These are phyloP conservation scores for Drosophila borborema DNA, from an alignment of 2,888 invertebrate genomes.

Conservation along the genomic window DNA sequence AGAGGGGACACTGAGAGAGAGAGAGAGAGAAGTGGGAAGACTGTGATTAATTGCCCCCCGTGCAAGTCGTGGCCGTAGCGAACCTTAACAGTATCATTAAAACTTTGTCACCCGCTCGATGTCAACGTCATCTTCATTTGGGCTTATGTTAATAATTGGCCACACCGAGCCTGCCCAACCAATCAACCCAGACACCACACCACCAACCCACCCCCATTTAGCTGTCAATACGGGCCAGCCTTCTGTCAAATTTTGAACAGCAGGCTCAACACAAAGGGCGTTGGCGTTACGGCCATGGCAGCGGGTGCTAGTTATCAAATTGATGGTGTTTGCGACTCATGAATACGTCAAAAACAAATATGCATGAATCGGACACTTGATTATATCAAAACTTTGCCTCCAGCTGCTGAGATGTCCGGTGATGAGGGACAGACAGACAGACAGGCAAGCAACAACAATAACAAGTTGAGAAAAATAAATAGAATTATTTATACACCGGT, in stretches of 20 bases:
- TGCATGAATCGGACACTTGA: conserved; percentile 69
- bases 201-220: not conserved
- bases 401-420: conserved; percentile 21
- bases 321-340: conserved; percentile 73
- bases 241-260: conserved; percentile 62
- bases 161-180: too few relatives aligned
- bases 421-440: conserved; percentile 27
- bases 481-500: conserved; percentile 17
- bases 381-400: conserved; percentile 42
- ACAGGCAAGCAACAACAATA: not conserved
- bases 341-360: conserved; percentile 72
- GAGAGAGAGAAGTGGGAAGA: conserved; percentile 23
- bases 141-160: conserved; percentile 77
- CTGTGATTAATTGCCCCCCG: conserved; percentile 72
- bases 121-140: conserved; percentile 76
- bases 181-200: too few relatives aligned
- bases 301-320: conserved; percentile 45
- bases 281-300: conserved; percentile 22
- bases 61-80: conserved; percentile 29
- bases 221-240: conserved; percentile 54
- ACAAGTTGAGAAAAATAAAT: not conserved
- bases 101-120: conserved; percentile 52
- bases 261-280: conserved; percentile 25
- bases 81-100: conserved; percentile 73
- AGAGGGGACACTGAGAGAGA: conserved; percentile 3